Evolutionary conservation across 1,140 invertebrate genomes (phyloP).

Genomic region (Aphidius gifuensis): DNA sequence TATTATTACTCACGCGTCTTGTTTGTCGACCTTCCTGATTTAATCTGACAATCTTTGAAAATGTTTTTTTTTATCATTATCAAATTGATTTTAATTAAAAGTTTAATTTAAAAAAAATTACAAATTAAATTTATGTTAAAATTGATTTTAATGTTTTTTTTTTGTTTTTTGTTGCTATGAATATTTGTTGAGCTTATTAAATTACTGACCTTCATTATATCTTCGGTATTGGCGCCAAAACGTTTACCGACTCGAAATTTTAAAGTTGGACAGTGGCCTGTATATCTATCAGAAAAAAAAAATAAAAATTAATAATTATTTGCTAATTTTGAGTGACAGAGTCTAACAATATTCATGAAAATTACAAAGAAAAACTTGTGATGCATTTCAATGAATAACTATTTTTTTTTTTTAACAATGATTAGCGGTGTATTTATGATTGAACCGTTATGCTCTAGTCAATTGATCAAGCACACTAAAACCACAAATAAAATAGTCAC

Average conservation of each 20-base stretch:
- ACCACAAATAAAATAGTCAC: no score
- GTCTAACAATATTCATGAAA: no score
- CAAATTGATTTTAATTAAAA: neutral
- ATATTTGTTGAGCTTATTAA: neutral
- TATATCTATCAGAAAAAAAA: constrained; percentile 57
- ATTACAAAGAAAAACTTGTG: no score
- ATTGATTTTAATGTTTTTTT: constrained; percentile 3
- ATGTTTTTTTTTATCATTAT: neutral
- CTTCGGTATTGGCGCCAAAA: constrained; percentile 67
- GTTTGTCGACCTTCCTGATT: constrained; percentile 23
- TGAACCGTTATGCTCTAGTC: no score
- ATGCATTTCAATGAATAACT: no score
- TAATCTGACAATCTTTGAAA: constrained; percentile 21
- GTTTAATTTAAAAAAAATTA: neutral
- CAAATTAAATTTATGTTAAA: neutral
- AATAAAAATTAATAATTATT: neutral
- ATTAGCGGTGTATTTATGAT: no score
- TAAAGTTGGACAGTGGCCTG: constrained; percentile 70
- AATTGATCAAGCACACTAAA: no score
- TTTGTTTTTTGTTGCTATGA: no score
- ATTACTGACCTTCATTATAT: constrained; percentile 62
- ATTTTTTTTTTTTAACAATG: no score
- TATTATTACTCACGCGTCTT: constrained; percentile 20
- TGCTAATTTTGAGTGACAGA: no score
- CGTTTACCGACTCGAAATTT: constrained; percentile 69